Base-by-base conservation (phyloP, 2,113 vertebrate species). In the Gymnarchus niloticus region DNA sequence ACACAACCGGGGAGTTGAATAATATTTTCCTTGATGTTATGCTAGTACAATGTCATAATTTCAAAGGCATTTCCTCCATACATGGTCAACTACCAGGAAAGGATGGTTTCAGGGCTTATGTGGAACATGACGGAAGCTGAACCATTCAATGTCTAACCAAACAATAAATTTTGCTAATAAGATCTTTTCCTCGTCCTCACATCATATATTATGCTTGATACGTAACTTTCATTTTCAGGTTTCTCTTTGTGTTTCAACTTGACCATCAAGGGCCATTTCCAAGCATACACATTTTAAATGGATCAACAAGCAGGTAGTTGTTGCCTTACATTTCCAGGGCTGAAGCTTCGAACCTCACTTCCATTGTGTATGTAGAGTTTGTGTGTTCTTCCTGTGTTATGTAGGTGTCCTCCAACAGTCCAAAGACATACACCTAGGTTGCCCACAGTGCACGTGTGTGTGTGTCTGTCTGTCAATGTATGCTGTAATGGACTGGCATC, bases 11-110 rank as follows among this genome's bases (percentile, higher is more conserved):
- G 87, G 76, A 89, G 87, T 92, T 89, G 87, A 92, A 92, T 92
- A 91, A 93, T 92, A 92, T 91, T 94, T 94, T 92, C 91, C 92
- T 94, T 93, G 89, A 93, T 88, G 91, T 88, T 87, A 86, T 84
- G 90, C 93, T 92, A 91, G 9, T 10, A 89, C n/a, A 82, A 86
- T 28, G 88, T 73, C 86, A 91, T 87, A 84, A 85, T 84, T 87
- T 87, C 41, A 81, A 46, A 83, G 76, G 87, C 84, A 48, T 86
- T 89, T 85, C 87, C 77, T 87, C 89, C 87, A 54, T 85, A 73
- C 85, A 86, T 89, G 87, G 73, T 86, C 65, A 33, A 41, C 21
- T 52, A 48, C 37, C 37, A 65, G 81, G 81, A 49, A 84, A 85
- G 28, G 51, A 4, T 86, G 54, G 83, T 90, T 92, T 90, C 37